Base-by-base conservation (phyloP, 2,113 vertebrate species). In the Megaceryle torquata region DNA sequence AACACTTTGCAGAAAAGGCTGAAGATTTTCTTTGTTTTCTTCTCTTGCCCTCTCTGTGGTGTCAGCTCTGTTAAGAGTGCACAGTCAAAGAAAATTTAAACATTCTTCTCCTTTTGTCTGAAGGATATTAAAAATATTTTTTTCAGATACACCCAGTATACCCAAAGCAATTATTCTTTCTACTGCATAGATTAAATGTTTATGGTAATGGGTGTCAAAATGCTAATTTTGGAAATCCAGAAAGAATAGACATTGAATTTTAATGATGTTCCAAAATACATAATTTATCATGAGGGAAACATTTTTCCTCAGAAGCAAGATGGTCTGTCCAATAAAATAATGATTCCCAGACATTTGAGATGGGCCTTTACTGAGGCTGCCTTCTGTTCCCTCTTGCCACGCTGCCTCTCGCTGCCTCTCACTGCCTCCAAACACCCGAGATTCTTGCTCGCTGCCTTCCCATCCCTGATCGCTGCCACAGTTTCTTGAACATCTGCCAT, bases 181-280 rank as follows among this genome's bases (percentile, higher is more conserved):
- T 84, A 17, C 74, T 22, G 15, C 54, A 26, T 61, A 79, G 57
- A 82, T 94, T 88, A 87, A 86, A 68, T 76, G 72, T 90, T 96
- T 95, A 94, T 93, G 83, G 37, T 89, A 92, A 87, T 65, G 17
- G 44, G 53, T 94, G 86, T 96, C 93, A 93, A 68, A 93, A 69
- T 90, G 80, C 74, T 94, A 50, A 64, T 96, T 68, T 64, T 78
- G n/a, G 53, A 94, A 94, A 71, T 88, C 48, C 80, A 54, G 77
- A 57, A 88, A 88, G 85, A 88, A 76, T 53, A 91, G 78, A 41
- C 13, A 7, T 20, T 86, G 86, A 67, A 84, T 96, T 94, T 94
- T 91, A 92, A 82, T 89, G 61, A 76, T 84, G 69, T 89, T 94
- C 77, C 28, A 84, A 88, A 92, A 96, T 92, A 31, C 53, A 51